These are phyloP conservation scores for Thunnus maccoyii DNA, from an alignment of 2,113 vertebrate species.

Conservation along the genomic window DNA sequence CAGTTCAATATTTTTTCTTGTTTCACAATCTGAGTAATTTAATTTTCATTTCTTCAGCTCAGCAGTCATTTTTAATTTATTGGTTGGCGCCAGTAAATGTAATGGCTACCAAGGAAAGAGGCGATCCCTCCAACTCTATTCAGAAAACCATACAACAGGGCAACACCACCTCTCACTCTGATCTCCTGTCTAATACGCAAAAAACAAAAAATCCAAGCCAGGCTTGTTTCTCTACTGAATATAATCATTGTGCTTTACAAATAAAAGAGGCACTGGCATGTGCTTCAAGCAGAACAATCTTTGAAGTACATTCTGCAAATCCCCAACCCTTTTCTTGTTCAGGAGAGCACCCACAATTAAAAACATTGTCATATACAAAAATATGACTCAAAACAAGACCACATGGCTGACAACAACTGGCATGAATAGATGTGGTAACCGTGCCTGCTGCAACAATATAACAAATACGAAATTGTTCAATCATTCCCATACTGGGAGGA, in stretches of 20 bases:
- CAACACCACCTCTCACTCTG: background rate
- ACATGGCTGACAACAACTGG: background rate
- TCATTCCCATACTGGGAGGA: too few species aligned
- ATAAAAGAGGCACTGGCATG: slow-evolving; percentile 4
- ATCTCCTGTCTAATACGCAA: background rate
- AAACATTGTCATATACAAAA: background rate
- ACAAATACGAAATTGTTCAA: too few species aligned
- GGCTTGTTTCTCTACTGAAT: background rate
- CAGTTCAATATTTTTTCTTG: too few species aligned
- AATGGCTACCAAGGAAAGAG: too few species aligned
- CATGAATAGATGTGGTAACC: too few species aligned
- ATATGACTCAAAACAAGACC: background rate
- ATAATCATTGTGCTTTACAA: background rate
- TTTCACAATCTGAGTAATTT: too few species aligned
- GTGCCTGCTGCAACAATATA: too few species aligned
- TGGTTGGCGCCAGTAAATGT: too few species aligned
- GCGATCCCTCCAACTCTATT: too few species aligned
- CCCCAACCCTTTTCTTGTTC: background rate
- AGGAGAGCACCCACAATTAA: background rate
- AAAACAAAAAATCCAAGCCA: background rate
- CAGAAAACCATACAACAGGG: too few species aligned
- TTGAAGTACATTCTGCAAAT: background rate
- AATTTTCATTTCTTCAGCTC: too few species aligned
- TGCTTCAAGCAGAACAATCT: background rate
- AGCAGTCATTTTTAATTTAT: too few species aligned